These are phyloP conservation scores for Macrophya alboannulata DNA, from an alignment of 2,888 invertebrate genomes.

Conservation along the genomic window DNA sequence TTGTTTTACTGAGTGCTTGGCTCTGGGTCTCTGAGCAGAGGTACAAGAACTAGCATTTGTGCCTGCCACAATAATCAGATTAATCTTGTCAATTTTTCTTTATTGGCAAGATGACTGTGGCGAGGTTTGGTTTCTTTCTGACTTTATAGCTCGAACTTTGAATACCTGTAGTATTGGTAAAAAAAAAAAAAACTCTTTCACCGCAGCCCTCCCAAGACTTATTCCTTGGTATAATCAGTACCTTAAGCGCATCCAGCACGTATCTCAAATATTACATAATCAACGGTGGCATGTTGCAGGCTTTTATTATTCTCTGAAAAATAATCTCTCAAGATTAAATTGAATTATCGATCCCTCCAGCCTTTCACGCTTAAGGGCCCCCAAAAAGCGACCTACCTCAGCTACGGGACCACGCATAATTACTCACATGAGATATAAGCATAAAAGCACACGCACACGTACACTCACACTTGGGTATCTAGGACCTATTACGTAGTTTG, in stretches of 20 bases:
- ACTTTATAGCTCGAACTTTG: background rate
- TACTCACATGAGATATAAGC: constrained; percentile 27
- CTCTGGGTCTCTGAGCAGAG: constrained; percentile 8
- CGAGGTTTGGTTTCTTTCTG: background rate
- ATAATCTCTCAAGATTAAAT: constrained; percentile 49
- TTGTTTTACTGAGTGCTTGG: constrained; percentile 65
- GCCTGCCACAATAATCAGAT: constrained; percentile 31
- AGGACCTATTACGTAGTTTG: constrained; percentile 14
- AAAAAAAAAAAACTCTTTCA: background rate
- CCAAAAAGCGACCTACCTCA: constrained; percentile 12
- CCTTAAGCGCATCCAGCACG: constrained; percentile 15
- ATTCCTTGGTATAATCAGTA: background rate
- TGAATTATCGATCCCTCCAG: constrained; percentile 39
- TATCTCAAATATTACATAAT: constrained; percentile 27
- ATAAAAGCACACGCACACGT: background rate
- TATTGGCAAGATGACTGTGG: background rate
- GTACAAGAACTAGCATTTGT: constrained; percentile 11
- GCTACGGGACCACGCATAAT: constrained; percentile 15
- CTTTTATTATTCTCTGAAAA: constrained; percentile 41
- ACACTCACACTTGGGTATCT: too few relatives aligned
- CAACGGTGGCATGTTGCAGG: constrained; percentile 41
- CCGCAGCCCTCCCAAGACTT: constrained; percentile 8
- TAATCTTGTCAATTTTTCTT: background rate
- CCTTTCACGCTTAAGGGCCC: constrained; percentile 34
- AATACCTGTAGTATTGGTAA: constrained; percentile 5